Evolutionary conservation across 2,113 vertebrate species (phyloP), one percentile per base, ranked within the genome.

Genomic region (Alligator sinensis): DNA sequence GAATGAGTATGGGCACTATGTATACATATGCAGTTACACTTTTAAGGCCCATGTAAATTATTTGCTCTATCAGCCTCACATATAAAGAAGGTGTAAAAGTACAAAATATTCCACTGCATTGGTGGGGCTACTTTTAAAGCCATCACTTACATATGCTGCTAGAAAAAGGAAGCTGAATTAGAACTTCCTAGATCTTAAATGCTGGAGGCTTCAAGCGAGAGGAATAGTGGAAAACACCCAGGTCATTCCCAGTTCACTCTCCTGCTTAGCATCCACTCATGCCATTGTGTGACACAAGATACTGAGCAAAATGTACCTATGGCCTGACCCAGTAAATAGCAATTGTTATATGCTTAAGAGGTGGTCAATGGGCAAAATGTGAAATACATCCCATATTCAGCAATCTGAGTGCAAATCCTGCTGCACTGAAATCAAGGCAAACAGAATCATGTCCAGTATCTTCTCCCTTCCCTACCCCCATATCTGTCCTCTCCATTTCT

Each of bases 361-460:
- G 11, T 14, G 4, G 9, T 16, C 34, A 70, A 64, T 3, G 55
- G 74, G 2, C 1, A 75, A 84, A 76, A 76, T 54, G 14, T 0
- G 47, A 60, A 57, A 30, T 19, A 1, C 13, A 68, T 0, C 0
- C 68, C 62, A 64, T 63, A 54, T 3, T 47, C 22, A 28, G 2
- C 9, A 7, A 64, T 0, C 66, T 89, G 2, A 55, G 2, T 25
- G 2, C n/a, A 30, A 89, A 62, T 2, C 70, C 55, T 75, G 2
- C 8, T 68, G 84, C 21, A 9, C 28, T 72, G 38, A 89, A 89
- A 63, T 60, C 30, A 58, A 38, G 34, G 3, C 34, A 74, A 25
- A 38, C 22, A 72, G 68, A 14, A 8, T 38, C 24, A 74, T 10
- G 34, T 47, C 47, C 47, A 47, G 47, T 47, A 47, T 47, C 47